Percentiles rank a stretch among this genome's conserved stretches.
Conservation (phyloP, 2,888 invertebrate genomes). For the Smittia sp. region DNA sequence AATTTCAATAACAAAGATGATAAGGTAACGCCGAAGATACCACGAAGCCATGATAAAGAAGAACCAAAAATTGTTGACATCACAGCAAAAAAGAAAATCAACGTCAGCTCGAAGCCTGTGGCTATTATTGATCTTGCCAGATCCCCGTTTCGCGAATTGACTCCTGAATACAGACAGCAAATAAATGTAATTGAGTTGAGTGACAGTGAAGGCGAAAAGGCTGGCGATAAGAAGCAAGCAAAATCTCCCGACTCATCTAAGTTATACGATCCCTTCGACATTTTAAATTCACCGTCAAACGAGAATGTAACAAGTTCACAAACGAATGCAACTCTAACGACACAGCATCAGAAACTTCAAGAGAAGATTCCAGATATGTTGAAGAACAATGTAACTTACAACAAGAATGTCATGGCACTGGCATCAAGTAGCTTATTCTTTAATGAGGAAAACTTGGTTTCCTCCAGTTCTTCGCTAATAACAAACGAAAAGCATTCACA, state of each 20-base stretch:
- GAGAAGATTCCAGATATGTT: background rate
- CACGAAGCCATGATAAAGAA: constrained; percentile 7
- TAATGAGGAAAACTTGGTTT: constrained; percentile 25
- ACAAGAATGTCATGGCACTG: background rate
- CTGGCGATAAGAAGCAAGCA: background rate
- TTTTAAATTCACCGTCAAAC: constrained; percentile 31
- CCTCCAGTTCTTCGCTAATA: constrained; percentile 20
- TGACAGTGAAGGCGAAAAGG: constrained; percentile 31
- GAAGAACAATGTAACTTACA: background rate
- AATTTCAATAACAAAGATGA: constrained; percentile 27
- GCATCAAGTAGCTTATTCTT: background rate
- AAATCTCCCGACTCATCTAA: constrained; percentile 31
- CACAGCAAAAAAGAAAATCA: constrained; percentile 34
- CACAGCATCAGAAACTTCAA: background rate
- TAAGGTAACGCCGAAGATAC: background rate
- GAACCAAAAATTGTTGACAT: constrained; percentile 35
- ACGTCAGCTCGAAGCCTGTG: constrained; percentile 31
- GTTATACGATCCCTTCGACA: constrained; percentile 38
- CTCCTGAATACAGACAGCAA: constrained; percentile 31
- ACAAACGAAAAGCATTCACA: background rate
- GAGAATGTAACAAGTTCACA: constrained; percentile 39
- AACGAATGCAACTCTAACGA: background rate
- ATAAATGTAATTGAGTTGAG: constrained; percentile 30
- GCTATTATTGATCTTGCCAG: constrained; percentile 36
- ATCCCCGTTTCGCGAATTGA: constrained; percentile 33